These are phyloP conservation scores for Drosophila leonis DNA, from an alignment of 2,888 invertebrate genomes.

Conservation along the genomic window DNA sequence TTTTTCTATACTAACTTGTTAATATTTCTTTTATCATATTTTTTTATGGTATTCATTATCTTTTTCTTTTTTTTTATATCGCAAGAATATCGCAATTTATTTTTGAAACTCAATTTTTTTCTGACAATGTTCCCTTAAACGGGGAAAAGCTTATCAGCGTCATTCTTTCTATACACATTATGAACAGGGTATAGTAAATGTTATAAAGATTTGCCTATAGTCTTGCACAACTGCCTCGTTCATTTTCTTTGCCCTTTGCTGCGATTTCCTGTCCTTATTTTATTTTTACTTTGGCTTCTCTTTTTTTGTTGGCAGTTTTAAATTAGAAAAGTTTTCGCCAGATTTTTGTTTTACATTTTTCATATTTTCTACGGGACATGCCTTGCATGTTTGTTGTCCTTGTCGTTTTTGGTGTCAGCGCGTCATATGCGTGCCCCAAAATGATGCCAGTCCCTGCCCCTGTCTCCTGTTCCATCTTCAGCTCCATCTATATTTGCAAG, in stretches of 20 bases:
- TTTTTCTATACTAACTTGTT: neutral
- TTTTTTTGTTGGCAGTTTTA: slow-evolving; percentile 78
- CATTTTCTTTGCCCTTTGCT: slow-evolving; percentile 49
- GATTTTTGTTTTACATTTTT: slow-evolving; percentile 81
- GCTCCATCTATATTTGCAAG: slow-evolving; percentile 34
- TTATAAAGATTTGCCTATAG: slow-evolving; percentile 68
- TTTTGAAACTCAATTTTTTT: neutral
- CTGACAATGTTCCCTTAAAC: neutral
- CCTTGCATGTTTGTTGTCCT: slow-evolving; percentile 69
- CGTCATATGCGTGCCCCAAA: slow-evolving; percentile 68
- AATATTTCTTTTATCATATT: neutral
- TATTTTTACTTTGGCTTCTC: slow-evolving; percentile 39
- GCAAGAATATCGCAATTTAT: neutral
- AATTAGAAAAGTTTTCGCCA: slow-evolving; percentile 79
- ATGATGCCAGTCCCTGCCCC: slow-evolving; percentile 24
- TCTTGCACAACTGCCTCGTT: slow-evolving; percentile 37
- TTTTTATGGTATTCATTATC: neutral
- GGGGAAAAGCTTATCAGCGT: neutral
- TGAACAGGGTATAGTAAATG: slow-evolving; percentile 54
- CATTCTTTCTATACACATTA: neutral
- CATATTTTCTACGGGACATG: slow-evolving; percentile 79
- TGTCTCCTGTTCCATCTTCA: slow-evolving; percentile 13
- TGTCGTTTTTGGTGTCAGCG: slow-evolving; percentile 58
- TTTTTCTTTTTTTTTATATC: neutral
- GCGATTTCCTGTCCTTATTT: slow-evolving; percentile 62